These are phyloP conservation scores for Lutjanus erythropterus DNA, from an alignment of 2,113 vertebrate species.

Conservation along the genomic window DNA sequence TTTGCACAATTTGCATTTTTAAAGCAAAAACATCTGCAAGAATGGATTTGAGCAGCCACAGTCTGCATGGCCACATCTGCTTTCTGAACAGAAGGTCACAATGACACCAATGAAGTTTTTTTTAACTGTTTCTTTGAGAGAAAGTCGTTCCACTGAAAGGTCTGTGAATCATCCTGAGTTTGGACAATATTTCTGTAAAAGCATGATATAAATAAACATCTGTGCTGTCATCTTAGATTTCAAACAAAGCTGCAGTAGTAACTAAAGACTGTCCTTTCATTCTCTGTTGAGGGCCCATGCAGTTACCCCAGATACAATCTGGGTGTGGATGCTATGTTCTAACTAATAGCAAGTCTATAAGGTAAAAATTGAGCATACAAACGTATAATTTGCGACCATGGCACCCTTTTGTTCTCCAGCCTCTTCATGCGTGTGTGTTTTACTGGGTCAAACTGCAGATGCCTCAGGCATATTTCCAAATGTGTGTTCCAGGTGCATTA, in stretches of 20 bases:
- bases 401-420: not conserved
- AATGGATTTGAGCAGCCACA: not conserved
- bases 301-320: not conserved
- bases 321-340: not conserved
- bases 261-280: not conserved
- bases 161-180: not conserved
- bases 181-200: not conserved
- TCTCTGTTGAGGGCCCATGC: not conserved
- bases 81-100: constrained; percentile 37
- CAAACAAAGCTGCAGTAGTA: not conserved
- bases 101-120: constrained; percentile 8
- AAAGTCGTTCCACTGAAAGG: not conserved
- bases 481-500: constrained; percentile 53
- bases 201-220: not conserved
- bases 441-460: constrained; percentile 48
- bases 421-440: constrained; percentile 15
- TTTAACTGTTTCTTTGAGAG: constrained; percentile 1
- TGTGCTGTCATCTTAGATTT: not conserved
- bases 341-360: not conserved
- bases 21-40: constrained; percentile 32
- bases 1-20: constrained; percentile 5
- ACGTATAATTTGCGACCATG: not conserved
- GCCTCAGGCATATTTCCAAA: constrained; percentile 29
- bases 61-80: constrained; percentile 27
- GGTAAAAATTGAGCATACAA: not conserved